phyloP scores from a whole-genome alignment of 2,113 vertebrate species.

The Oryzias curvinotus region DNA sequence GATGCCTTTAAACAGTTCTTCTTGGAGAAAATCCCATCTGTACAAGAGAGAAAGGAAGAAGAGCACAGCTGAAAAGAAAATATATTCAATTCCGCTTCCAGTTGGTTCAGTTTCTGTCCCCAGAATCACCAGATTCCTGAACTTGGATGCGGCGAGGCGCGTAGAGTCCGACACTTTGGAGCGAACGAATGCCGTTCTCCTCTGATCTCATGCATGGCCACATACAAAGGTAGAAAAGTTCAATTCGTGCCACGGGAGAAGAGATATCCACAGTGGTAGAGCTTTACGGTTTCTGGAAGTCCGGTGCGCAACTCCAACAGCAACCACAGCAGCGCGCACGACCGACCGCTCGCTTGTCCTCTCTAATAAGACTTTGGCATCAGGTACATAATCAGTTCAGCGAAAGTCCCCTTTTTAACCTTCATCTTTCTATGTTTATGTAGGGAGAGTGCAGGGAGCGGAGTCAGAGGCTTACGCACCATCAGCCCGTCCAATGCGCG shows the following conservation, averaged over 20 bases:
- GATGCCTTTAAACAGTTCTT: not conserved
- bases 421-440: constrained; percentile 21
- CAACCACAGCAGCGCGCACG: constrained; percentile 13
- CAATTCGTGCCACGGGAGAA: constrained; percentile 12
- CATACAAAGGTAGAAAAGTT: constrained; percentile 32
- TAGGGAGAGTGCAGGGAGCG: constrained; percentile 29
- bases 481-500: constrained; percentile 52
- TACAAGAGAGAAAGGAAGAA: not conserved
- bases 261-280: constrained; percentile 28
- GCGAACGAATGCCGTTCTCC: not conserved
- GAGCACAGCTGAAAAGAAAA: not conserved
- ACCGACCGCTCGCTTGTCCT: constrained; percentile 10
- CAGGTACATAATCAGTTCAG: constrained; percentile 20
- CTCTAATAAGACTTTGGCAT: constrained; percentile 27
- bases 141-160: constrained; percentile 46
- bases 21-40: not conserved
- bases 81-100: constrained; percentile 9
- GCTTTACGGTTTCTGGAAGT: constrained; percentile 17
- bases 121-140: constrained; percentile 28
- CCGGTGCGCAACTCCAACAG: constrained; percentile 51
- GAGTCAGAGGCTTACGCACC: constrained; percentile 39
- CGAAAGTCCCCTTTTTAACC: constrained; percentile 32
- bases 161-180: constrained; percentile 30
- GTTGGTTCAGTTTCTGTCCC: constrained; percentile 25
- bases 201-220: not conserved